Evolutionary conservation across 2,888 invertebrate species (phyloP).

Genomic region (Cephus pulcher): DNA sequence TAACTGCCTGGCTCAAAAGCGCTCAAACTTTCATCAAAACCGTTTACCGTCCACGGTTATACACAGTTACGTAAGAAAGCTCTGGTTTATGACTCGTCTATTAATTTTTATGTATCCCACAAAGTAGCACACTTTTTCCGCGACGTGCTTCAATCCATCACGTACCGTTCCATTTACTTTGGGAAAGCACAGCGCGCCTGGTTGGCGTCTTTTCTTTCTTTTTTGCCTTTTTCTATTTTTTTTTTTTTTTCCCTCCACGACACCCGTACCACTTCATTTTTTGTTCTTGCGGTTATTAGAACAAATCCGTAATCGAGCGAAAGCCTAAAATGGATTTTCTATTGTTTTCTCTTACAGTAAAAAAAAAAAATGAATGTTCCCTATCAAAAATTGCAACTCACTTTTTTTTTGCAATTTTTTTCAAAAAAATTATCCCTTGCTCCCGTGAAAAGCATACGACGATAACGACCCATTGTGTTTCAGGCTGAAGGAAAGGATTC

Average conservation of each 20-base stretch:
- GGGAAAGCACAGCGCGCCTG: neutral
- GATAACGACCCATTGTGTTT: slow-evolving; percentile 55
- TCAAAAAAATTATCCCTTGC: neutral
- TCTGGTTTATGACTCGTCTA: neutral
- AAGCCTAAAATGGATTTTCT: no score
- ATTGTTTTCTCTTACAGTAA: no score
- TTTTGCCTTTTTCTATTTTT: neutral
- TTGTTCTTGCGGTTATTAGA: neutral
- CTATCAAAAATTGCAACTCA: neutral
- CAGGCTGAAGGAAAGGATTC: slow-evolving; percentile 82
- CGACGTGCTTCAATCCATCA: neutral
- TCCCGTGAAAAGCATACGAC: no score
- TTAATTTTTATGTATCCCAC: neutral
- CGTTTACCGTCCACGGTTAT: neutral
- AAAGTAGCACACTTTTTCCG: neutral
- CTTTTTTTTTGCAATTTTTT: no score
- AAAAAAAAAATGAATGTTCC: neutral
- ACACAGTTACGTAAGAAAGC: neutral
- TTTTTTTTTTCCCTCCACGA: no score
- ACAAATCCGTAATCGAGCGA: neutral
- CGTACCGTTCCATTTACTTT: neutral
- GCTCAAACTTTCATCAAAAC: neutral
- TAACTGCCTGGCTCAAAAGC: neutral
- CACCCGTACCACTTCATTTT: neutral
- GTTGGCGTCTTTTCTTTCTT: neutral